Base-by-base conservation (phyloP, 1,140 invertebrate genomes). In the Drosophila funebris region DNA sequence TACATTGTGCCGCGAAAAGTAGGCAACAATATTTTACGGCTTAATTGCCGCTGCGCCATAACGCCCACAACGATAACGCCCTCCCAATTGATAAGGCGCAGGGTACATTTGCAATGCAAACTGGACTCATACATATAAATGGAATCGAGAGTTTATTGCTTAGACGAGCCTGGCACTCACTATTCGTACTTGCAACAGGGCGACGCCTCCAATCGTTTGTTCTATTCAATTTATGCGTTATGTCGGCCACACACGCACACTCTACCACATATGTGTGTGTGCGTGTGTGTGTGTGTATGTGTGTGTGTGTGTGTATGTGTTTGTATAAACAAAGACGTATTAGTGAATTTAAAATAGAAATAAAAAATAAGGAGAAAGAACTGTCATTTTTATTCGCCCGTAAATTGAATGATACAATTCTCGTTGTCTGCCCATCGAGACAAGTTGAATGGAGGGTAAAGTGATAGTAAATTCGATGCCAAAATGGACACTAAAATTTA, bases 351-450 rank as follows among this genome's bases (percentile, higher is more conserved):
- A 82, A 75, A 83, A 68, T 71, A 76, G 33, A 62, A 76, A 37
- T 29, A 36, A 80, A 60, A 39, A 68, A 20, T n/a, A 52, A 54
- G 63, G 7, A 39, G 11, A 44, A 3, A 37, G 7, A 57, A 39
- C 27, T 8, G 56, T 69, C 60, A 63, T 69, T 78, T 76, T 73
- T 57, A 61, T 64, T 31, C 41, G 46, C 27, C 66, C 57, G 71
- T 79, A 88, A 87, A 87, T 88, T 87, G 83, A 87, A 88, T 73
- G 76, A 43, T 61, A 39, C 68, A 76, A 79, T 84, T 78, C 41
- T 37, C 72, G 54, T 67, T 54, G 44, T 60, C 77, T 41, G 41
- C 20, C n/a, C 62, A 63, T 46, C 79, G 61, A 71, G 78, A 87
- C 78, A 78, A 88, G 60, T 70, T 53, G 66, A 63, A 74, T 33